Percentiles rank a stretch among this genome's conserved stretches.
These are phyloP conservation scores for Herpailurus yagouaroundi DNA, from an alignment of 2,113 vertebrate genomes.

Conservation along the genomic window DNA sequence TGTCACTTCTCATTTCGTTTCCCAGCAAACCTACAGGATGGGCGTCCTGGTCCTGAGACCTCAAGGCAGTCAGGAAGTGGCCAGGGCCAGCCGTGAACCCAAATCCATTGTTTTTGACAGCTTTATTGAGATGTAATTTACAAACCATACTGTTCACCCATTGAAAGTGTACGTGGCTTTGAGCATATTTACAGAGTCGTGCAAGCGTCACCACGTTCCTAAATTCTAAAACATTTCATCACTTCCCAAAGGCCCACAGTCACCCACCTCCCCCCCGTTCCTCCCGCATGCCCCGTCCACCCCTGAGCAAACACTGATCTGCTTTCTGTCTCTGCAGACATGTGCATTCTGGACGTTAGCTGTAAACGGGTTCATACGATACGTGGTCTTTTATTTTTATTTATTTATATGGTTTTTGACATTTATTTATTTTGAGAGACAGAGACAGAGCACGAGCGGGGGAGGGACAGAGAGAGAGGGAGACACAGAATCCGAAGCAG, in stretches of 20 bases:
- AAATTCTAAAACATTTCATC: background rate
- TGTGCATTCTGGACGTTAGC: no score
- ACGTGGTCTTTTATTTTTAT: no score
- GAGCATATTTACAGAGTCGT: background rate
- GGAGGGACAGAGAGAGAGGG: no score
- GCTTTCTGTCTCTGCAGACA: background rate
- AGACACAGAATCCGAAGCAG: no score
- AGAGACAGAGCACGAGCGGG: no score
- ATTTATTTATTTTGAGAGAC: no score
- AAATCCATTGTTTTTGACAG: accelerated
- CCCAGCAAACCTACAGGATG: background rate
- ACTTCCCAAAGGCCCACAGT: background rate
- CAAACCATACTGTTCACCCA: no score
- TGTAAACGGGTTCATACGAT: background rate
- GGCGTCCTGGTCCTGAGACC: accelerated
- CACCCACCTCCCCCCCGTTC: background rate
- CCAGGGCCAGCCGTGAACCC: background rate
- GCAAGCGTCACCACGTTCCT: background rate
- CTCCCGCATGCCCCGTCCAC: background rate
- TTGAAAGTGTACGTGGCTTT: background rate
- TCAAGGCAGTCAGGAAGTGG: background rate
- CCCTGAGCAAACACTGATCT: background rate
- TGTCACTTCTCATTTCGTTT: background rate
- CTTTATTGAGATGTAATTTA: background rate
- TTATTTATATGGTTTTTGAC: no score